Evolutionary conservation across 2,888 invertebrate genomes (phyloP), one percentile per base, ranked within the genome.

Genomic region (Stenodema calcarata): DNA sequence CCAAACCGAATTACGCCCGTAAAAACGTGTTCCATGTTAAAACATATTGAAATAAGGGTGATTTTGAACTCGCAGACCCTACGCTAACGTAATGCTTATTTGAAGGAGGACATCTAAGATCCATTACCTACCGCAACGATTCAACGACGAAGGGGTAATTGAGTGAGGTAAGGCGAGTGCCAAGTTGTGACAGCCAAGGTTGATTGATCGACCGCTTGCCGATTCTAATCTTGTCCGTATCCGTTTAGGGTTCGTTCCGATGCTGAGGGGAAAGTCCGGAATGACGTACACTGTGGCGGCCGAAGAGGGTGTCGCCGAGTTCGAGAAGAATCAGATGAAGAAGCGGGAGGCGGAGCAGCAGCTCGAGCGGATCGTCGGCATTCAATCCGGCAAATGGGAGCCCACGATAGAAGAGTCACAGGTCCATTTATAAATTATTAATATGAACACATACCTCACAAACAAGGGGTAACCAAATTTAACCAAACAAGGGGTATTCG

Each of bases 201-300:
- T 54, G 54, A 54, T 54, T 54, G 54, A 70, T 70, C 70, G 27
- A 28, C 28, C 70, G 6, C 28, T 12, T 69, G 35, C 35, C 35
- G 6, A 11, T 0, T 18, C 35, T 18, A 2, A 30, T 35, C 9
- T 16, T 35, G 16, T 18, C 16, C 35, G 35, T 41, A 7, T 73
- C 35, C n/a, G 2, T 18, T n/a, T 44, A 94, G 95, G 95, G 87
- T 94, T 94, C 90, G 92, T 94, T 73, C 96, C 96, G 3, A 93
- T 94, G 89, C 90, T 95, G 89, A 93, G 93, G 90, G 94, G 93
- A 3, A 93, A 93, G 90, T 93, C 93, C 89, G 96, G 96, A 0
- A 95, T 95, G 90, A 93, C 95, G 73, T 95, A 94, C 91, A 93
- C 94, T 0, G 94, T 95, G 9, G 92, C 94, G 70, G 95, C 95